Evolutionary conservation across 2,113 vertebrate species (phyloP), one percentile per base, ranked within the genome.

Genomic region (Sebastes schlegelii): DNA sequence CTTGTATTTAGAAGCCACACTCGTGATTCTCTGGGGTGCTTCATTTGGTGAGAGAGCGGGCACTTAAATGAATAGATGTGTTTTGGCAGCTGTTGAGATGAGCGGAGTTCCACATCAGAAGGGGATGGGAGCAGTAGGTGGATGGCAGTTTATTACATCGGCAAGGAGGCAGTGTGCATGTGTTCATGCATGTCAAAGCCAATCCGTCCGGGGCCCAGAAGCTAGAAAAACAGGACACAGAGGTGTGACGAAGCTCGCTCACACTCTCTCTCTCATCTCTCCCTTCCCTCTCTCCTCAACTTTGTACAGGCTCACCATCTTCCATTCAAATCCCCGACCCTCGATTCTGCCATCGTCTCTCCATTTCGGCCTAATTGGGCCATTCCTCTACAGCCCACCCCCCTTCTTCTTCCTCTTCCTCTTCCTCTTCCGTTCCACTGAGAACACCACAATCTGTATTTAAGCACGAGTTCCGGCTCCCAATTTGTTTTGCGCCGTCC

Each of bases 1-100:
- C 51, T 57, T 86, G 68, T 75, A 75, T 82, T 87, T 74, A 82
- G 65, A 80, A 79, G 64, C n/a, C 6, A 11, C 55, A 51, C 13
- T 81, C 19, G 17, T 61, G 60, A 77, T 74, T 62, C 67, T 79
- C 55, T 7, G 10, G 23, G 69, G 73, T 34, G 48, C 70, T 83
- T 63, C 43, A 80, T 79, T 69, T 69, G 21, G n/a, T 13, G 52
- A 68, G 40, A 49, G 54, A 66, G 42, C 0, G 8, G 60, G 46
- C 42, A 34, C 77, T 76, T 66, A 69, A 73, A 82, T 72, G 42
- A 77, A 79, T 76, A 58, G 58, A 86, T 76, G 68, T 84, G 63
- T 64, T 86, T 68, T 86, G 82, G 66, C 86, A 74, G 80, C 82
- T 78, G 76, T 52, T 80, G 46, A 75, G 61, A 62, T 77, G 40